These are phyloP conservation scores for Cryptotermes secundus DNA, from an alignment of 1,140 invertebrate species.

Conservation along the genomic window DNA sequence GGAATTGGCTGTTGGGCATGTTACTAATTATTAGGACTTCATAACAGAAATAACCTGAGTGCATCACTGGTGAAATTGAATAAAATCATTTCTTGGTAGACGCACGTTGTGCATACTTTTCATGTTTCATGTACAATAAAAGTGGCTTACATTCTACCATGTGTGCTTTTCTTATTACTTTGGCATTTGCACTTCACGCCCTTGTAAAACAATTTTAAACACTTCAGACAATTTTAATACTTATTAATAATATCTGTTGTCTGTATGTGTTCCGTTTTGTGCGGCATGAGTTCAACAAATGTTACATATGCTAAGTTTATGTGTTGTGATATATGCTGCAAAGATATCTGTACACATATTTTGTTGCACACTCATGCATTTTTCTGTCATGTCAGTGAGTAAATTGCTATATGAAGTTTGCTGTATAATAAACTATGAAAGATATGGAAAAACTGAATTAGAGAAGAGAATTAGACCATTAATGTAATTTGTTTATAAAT, in stretches of 20 bases:
- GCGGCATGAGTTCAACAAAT: background rate
- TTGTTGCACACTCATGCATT: background rate
- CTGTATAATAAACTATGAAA: background rate
- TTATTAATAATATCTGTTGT: background rate
- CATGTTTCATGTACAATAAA: background rate
- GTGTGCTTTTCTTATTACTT: background rate
- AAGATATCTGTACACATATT: background rate
- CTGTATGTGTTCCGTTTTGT: background rate
- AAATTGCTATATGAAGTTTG: background rate
- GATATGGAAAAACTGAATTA: background rate
- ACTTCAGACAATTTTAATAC: background rate
- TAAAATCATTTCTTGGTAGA: no score
- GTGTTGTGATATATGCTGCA: background rate
- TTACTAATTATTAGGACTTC: background rate
- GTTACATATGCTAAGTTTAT: background rate
- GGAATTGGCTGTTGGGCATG: no score
- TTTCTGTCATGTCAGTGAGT: background rate
- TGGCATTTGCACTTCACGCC: background rate
- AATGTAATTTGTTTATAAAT: background rate
- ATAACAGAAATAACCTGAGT: background rate
- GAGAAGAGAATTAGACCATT: background rate
- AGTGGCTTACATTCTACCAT: background rate
- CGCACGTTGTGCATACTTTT: no score
- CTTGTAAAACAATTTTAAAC: background rate
- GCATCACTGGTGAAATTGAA: background rate